These are phyloP conservation scores for Adoxophyes honmai DNA, from an alignment of 1,140 invertebrate species.

Conservation along the genomic window DNA sequence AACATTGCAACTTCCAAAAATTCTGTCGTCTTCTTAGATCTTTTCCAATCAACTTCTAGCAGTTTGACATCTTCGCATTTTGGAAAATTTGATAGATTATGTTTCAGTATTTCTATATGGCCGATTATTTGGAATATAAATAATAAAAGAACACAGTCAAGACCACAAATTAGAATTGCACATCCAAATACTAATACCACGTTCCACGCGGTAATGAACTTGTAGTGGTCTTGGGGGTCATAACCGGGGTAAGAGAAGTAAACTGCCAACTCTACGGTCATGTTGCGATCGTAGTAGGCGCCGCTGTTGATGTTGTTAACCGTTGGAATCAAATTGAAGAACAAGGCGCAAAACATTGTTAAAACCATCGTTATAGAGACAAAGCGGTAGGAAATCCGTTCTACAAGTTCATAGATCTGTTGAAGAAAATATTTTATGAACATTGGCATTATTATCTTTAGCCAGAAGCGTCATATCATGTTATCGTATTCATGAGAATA, in stretches of 20 bases:
- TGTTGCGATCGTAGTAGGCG: conserved; percentile 18
- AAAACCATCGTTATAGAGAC: background rate
- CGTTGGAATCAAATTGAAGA: conserved; percentile 24
- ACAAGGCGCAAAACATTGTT: background rate
- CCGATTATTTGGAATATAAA: conserved; percentile 33
- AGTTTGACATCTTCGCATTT: conserved; percentile 8
- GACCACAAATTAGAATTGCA: conserved; percentile 8
- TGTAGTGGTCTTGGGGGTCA: conserved; percentile 20
- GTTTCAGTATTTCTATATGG: conserved; percentile 20
- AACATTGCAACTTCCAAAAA: conserved; percentile 18
- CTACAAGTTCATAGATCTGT: background rate
- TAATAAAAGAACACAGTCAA: conserved; percentile 23
- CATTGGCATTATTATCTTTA: too few species aligned
- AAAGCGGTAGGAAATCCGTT: background rate
- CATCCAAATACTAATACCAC: conserved; percentile 20
- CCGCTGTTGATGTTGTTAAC: conserved; percentile 21
- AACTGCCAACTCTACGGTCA: conserved; percentile 20
- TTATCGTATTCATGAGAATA: too few species aligned
- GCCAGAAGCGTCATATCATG: too few species aligned
- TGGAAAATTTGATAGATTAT: conserved; percentile 19
- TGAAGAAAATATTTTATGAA: too few species aligned
- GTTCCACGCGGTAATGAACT: conserved; percentile 21
- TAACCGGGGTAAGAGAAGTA: conserved; percentile 26
- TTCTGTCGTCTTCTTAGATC: background rate
- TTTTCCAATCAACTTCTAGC: background rate